A percentile compares a stretch with the other conserved stretches of the same genome.
Evolutionary conservation across 1,140 invertebrate species (phyloP).

Genomic region (Drosophila lowei): DNA sequence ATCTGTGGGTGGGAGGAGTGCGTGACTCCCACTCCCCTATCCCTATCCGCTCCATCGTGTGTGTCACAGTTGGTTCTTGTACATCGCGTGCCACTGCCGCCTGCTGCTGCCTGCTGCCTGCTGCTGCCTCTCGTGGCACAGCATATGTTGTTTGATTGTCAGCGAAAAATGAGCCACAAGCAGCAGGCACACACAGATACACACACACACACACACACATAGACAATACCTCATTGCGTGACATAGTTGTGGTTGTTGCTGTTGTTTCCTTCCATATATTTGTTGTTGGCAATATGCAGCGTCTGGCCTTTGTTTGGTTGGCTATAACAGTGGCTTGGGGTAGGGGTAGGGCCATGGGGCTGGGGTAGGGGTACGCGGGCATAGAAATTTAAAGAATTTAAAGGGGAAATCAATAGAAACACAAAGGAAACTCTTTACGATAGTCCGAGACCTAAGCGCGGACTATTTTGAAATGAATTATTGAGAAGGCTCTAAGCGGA

Average conservation of each 20-base stretch:
- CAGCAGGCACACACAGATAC: slow-evolving; percentile 10
- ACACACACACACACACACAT: slow-evolving; percentile 36
- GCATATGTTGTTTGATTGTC: slow-evolving; percentile 75
- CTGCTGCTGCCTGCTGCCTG: slow-evolving; percentile 29
- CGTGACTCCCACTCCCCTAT: slow-evolving; percentile 8
- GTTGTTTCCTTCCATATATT: slow-evolving; percentile 57
- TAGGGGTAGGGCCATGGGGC: slow-evolving; percentile 17
- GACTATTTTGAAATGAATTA: too few species aligned
- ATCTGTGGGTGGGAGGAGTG: slow-evolving; percentile 5
- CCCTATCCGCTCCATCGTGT: slow-evolving; percentile 19
- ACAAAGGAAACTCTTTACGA: too few species aligned
- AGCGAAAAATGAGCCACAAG: slow-evolving; percentile 60
- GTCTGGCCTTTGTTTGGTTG: slow-evolving; percentile 43
- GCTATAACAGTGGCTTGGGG: slow-evolving; percentile 31
- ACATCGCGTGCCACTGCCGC: slow-evolving; percentile 53
- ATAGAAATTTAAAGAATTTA: slow-evolving; percentile 10
- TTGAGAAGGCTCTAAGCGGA: too few species aligned
- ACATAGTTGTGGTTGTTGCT: slow-evolving; percentile 45
- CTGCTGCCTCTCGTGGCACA: slow-evolving; percentile 35
- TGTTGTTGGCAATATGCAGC: slow-evolving; percentile 50
- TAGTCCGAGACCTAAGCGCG: too few species aligned
- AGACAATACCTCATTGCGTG: slow-evolving; percentile 51
- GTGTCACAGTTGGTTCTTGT: slow-evolving; percentile 58
- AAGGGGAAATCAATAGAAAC: neutral
- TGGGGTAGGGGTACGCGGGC: slow-evolving; percentile 1